Evolutionary conservation across 2,797 vertebrate species (phyloP).

Genomic region (Silurus aristotelis): DNA sequence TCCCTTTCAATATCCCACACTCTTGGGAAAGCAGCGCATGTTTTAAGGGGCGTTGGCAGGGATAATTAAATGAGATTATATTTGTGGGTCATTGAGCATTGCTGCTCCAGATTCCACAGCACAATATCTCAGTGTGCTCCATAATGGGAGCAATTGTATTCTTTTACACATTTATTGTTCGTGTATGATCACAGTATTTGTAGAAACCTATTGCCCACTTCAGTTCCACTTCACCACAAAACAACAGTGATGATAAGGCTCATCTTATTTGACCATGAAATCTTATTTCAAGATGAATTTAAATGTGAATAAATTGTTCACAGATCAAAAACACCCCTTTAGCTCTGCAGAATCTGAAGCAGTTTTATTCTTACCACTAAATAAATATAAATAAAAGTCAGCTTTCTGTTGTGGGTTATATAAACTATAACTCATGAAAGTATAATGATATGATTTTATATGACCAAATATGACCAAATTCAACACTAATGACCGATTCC

Average conservation of each 20-base stretch:
- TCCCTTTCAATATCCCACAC: slow-evolving; percentile 1
- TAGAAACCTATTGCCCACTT: not conserved
- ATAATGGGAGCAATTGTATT: slow-evolving; percentile 20
- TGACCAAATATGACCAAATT: not conserved
- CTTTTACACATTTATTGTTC: not conserved
- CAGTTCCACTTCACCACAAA: slow-evolving; percentile 49
- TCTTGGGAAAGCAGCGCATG: slow-evolving; percentile 54
- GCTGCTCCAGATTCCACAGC: slow-evolving; percentile 67
- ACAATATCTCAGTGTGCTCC: slow-evolving; percentile 63
- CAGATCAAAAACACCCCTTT: not conserved
- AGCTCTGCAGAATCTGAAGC: not conserved
- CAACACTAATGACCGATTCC: not conserved
- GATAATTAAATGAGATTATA: slow-evolving; percentile 59
- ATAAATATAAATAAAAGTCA: not conserved
- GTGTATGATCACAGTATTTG: not conserved
- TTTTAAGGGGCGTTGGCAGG: slow-evolving; percentile 63
- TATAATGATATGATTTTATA: not conserved
- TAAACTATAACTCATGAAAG: not conserved
- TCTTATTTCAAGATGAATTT: not conserved
- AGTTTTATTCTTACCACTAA: not conserved
- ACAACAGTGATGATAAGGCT: not conserved
- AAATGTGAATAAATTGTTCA: not conserved
- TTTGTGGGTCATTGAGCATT: slow-evolving; percentile 57
- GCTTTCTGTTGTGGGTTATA: not conserved
- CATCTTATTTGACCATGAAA: not conserved